Conservation (phyloP, 2,797 vertebrate genomes). For the Poecilia wingei region DNA sequence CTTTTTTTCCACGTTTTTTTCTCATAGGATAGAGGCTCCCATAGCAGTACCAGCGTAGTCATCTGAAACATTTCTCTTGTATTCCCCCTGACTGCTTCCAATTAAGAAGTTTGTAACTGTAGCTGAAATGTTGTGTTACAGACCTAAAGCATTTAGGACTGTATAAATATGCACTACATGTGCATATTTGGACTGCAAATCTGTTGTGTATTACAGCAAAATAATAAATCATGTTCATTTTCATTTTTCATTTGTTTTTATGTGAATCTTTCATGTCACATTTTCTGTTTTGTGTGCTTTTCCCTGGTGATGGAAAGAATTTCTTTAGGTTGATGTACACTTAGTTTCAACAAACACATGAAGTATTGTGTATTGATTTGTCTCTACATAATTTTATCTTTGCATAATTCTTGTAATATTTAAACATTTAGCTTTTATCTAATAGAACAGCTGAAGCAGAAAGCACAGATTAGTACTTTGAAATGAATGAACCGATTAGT, state of each 20-base stretch:
- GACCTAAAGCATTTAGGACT: slow-evolving; percentile 2
- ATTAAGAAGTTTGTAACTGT: slow-evolving; percentile 26
- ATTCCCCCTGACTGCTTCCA: slow-evolving; percentile 44
- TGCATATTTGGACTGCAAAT: slow-evolving; percentile 8
- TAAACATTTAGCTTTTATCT: slow-evolving; percentile 10
- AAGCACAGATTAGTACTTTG: background rate
- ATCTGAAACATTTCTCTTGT: slow-evolving; percentile 80
- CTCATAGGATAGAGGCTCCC: slow-evolving; percentile 89
- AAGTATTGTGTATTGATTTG: background rate
- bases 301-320: background rate
- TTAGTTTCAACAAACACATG: background rate
- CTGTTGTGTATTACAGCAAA: background rate
- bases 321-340: background rate
- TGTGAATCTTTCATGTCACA: background rate
- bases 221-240: background rate
- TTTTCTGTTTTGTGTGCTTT: background rate
- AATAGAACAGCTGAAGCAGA: background rate
- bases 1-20: slow-evolving; percentile 49
- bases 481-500: background rate
- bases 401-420: slow-evolving; percentile 25
- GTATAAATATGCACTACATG: background rate
- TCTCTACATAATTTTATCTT: slow-evolving; percentile 14
- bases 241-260: background rate
- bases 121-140: slow-evolving; percentile 18
- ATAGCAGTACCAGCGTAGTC: slow-evolving; percentile 89